A percentile compares a stretch with the other conserved stretches of the same genome.
phyloP scores from a whole-genome alignment of 1,140 invertebrate species.

The Anoplolepis gracilipes region DNA sequence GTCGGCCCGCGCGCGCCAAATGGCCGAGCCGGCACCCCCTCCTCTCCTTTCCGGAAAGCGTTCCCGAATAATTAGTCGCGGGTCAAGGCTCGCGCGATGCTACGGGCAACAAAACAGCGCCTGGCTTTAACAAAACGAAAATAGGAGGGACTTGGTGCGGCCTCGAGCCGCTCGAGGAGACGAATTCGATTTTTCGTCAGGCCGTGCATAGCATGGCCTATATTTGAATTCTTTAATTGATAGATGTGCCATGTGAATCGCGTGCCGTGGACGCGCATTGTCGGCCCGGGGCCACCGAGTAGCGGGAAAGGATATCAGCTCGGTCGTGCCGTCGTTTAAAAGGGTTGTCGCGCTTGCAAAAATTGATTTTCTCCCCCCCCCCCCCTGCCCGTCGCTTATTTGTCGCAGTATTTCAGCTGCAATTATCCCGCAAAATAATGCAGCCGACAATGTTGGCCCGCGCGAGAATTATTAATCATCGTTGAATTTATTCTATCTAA shows the following conservation, averaged over 20 bases:
- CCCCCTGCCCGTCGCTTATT: background rate
- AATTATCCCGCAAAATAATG: conserved; percentile 34
- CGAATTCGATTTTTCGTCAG: conserved; percentile 56
- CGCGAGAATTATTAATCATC: conserved; percentile 26
- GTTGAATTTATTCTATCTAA: conserved; percentile 34
- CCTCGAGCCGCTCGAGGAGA: conserved; percentile 43
- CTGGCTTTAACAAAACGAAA: conserved; percentile 53
- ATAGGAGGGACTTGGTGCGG: conserved; percentile 51
- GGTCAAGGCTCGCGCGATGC: conserved; percentile 65
- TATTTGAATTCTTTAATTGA: conserved; percentile 58
- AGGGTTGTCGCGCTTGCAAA: conserved; percentile 37
- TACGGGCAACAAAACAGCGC: conserved; percentile 51
- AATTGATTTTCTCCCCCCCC: conserved; percentile 38
- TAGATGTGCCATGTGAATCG: conserved; percentile 48
- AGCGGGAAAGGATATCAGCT: background rate
- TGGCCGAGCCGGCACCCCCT: background rate
- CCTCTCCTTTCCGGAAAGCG: conserved; percentile 34
- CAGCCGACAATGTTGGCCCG: conserved; percentile 18
- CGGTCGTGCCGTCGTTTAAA: background rate
- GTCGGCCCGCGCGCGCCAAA: conserved; percentile 29
- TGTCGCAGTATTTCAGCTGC: conserved; percentile 31
- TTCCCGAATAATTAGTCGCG: conserved; percentile 73
- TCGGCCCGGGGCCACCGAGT: no score
- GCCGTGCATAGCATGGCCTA: conserved; percentile 43
- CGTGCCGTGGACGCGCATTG: conserved; percentile 14